Evolutionary conservation across 2,797 vertebrate genomes (phyloP).

Genomic region (Tauraco hartlaubi): DNA sequence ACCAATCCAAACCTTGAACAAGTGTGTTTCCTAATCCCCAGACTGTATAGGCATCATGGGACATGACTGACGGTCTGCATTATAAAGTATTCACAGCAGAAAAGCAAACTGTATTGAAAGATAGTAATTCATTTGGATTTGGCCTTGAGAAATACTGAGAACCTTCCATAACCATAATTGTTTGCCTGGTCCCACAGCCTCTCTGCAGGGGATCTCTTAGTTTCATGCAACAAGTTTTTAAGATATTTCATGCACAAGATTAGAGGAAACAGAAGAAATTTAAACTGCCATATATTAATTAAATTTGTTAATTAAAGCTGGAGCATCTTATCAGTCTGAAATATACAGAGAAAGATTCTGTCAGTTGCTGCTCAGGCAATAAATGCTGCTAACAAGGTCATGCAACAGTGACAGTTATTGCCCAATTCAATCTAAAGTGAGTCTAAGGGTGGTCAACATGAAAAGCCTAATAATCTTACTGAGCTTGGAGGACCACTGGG

Average conservation of each 20-base stretch:
- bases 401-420: not conserved
- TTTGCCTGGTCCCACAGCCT: not conserved
- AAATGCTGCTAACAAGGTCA: not conserved
- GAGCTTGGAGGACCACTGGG: not conserved
- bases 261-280: not conserved
- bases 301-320: not conserved
- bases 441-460: not conserved
- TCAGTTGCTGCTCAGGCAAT: not conserved
- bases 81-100: not conserved
- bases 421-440: not conserved
- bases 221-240: not conserved
- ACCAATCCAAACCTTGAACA: not conserved
- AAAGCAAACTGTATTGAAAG: not conserved
- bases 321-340: not conserved
- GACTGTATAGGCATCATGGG: not conserved
- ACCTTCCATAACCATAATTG: fast-evolving
- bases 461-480: not conserved
- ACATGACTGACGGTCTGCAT: not conserved
- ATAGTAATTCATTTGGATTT: not conserved
- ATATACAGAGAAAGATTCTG: not conserved
- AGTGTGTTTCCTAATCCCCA: not conserved
- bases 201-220: not conserved
- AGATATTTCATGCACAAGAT: not conserved
- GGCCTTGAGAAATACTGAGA: not conserved
- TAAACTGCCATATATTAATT: not conserved